Evolutionary conservation across 2,888 invertebrate genomes (phyloP).

Genomic region (Chydorus sphaericus): DNA sequence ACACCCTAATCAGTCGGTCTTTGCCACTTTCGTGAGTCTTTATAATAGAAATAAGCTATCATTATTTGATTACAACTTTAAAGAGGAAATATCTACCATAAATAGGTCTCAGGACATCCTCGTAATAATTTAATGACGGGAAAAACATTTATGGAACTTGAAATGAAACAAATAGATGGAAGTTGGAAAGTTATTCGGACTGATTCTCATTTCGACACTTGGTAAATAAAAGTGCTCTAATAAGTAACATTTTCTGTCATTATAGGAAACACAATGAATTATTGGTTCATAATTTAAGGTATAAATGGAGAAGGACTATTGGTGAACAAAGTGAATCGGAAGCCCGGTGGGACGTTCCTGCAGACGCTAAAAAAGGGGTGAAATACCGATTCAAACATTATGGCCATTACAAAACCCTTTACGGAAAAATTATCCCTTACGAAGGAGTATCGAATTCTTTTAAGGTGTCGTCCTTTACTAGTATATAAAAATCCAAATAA

Average conservation of each 20-base stretch:
- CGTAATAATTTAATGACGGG: slow-evolving; percentile 61
- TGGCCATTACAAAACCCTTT: slow-evolving; percentile 49
- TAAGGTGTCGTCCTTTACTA: too few relatives aligned
- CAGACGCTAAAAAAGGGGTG: slow-evolving; percentile 47
- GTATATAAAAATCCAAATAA: too few relatives aligned
- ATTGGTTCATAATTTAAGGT: too few relatives aligned
- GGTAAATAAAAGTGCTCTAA: slow-evolving; percentile 37
- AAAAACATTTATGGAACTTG: slow-evolving; percentile 54
- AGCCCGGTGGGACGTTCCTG: slow-evolving; percentile 62
- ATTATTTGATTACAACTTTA: background rate
- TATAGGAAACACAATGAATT: too few relatives aligned
- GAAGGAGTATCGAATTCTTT: slow-evolving; percentile 20
- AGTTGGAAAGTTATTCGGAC: slow-evolving; percentile 58
- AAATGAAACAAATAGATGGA: slow-evolving; percentile 28
- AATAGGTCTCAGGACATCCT: slow-evolving; percentile 60
- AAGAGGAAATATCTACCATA: background rate
- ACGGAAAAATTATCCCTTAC: slow-evolving; percentile 19
- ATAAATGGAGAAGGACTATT: slow-evolving; percentile 59
- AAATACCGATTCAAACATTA: slow-evolving; percentile 68
- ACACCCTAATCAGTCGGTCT: slow-evolving; percentile 49
- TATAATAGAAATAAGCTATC: background rate
- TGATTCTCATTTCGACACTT: slow-evolving; percentile 79
- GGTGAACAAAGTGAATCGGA: slow-evolving; percentile 63
- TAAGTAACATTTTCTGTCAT: background rate
- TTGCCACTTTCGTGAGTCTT: slow-evolving; percentile 48